These are phyloP conservation scores for Aphelocoma californica DNA, from an alignment of 2,797 vertebrate species.

Conservation along the genomic window DNA sequence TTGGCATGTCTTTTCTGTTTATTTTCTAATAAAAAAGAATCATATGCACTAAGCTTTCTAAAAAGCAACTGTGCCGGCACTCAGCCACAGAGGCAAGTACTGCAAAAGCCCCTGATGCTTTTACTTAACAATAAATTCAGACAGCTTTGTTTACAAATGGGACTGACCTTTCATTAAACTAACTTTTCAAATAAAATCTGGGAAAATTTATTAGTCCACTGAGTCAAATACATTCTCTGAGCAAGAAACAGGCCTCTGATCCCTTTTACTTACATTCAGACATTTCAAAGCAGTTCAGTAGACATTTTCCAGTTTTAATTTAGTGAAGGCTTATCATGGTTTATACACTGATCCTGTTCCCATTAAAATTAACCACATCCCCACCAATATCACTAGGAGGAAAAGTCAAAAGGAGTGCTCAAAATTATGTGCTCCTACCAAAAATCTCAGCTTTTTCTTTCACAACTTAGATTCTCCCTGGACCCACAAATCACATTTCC, in stretches of 20 bases:
- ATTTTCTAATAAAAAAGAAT: conserved; percentile 40
- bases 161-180: background rate
- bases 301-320: background rate
- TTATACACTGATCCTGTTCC: background rate
- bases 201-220: conserved; percentile 8
- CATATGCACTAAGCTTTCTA: background rate
- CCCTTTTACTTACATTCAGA: background rate
- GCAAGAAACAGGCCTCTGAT: background rate
- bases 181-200: conserved; percentile 1
- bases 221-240: background rate
- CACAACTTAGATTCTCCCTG: background rate
- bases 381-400: background rate
- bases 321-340: background rate
- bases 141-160: conserved; percentile 33
- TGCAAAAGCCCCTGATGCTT: conserved; percentile 10
- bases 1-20: conserved; percentile 37
- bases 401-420: background rate
- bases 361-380: background rate
- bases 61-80: background rate
- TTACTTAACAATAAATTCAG: background rate
- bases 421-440: background rate
- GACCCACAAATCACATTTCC: background rate
- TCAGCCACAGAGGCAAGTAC: background rate
- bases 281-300: background rate
- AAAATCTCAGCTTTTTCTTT: background rate